Evolutionary conservation across 2,113 vertebrate species (phyloP), one percentile per base, ranked within the genome.

Genomic region (Rhinogobius similis): DNA sequence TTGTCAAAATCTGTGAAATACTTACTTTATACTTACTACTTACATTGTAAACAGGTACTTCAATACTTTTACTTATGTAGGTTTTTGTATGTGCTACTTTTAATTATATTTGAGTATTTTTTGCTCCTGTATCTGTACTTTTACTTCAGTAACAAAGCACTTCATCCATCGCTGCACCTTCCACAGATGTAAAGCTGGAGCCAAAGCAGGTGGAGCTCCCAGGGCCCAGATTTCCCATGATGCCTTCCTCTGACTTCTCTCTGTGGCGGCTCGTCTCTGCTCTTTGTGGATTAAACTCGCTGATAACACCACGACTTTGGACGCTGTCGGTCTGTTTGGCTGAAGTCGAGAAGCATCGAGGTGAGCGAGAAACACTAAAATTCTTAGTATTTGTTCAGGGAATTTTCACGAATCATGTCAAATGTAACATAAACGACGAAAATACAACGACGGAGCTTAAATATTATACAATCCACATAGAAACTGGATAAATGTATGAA

Each of bases 321-420:
- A 87, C 89, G 81, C 62, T 91, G 52, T 89, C 90, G 4, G 76
- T 78, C 21, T 92, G 90, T 70, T 61, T 91, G 81, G 91, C 91
- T 43, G 90, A 92, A 77, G 82, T 91, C 43, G 91, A 92, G 62
- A 92, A 92, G 67, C 86, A 89, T 71, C 86, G 85, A 84, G 91
- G 88, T 89, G 77, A 10, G 55, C 4, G 3, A 43, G 20, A 50
- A 50, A 50, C 46, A 50, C 16, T 46, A 7, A 46, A 46, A 20
- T 4, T 20, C 5, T 7, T n/a, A n/a, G 6, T 5, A 46, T 46
- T 20, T 20, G 6, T 20, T 46, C 32, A 48, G 1, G 44, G 46
- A n/a, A n/a, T 61, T 16, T 10, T 41, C 13, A 13, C n/a, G 2
- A 21, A n/a, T 48, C 44, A 48, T 9, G 46, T 21, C 6, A 50